Percentiles rank a stretch among this genome's conserved stretches.
Evolutionary conservation across 2,113 vertebrate genomes (phyloP).

Genomic region (Thalassarche chlororhynchos): DNA sequence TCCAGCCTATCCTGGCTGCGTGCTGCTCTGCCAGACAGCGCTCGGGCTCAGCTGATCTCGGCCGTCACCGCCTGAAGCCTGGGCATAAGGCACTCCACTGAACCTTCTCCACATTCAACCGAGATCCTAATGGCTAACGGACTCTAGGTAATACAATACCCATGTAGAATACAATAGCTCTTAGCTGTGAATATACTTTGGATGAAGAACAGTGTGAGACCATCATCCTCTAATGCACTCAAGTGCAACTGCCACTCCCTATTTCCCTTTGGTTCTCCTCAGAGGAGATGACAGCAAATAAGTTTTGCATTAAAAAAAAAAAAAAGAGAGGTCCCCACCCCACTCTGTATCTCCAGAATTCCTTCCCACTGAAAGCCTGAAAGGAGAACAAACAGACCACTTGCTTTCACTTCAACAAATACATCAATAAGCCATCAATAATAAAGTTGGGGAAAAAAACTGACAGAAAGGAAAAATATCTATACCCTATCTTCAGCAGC

Average conservation of each 20-base stretch:
- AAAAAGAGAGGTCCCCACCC: background rate
- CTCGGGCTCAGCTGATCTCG: fast-evolving
- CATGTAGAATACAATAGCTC: background rate
- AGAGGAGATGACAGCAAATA: fast-evolving
- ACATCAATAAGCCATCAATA: fast-evolving
- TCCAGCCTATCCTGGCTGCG: background rate
- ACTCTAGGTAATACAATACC: fast-evolving
- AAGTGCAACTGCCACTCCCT: background rate
- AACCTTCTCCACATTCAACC: background rate
- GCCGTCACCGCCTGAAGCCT: fast-evolving
- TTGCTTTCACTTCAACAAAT: background rate
- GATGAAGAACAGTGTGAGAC: background rate
- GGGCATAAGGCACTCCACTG: fast-evolving
- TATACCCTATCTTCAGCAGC: background rate
- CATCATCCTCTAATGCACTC: background rate
- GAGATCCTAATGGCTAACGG: fast-evolving
- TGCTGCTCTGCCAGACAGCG: background rate
- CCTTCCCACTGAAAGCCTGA: background rate
- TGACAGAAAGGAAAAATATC: background rate
- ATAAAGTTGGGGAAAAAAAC: fast-evolving
- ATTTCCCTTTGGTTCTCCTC: fast-evolving
- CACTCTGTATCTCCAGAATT: background rate
- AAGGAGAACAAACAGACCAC: background rate
- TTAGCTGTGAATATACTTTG: background rate
- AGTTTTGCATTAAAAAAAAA: background rate